Base-by-base conservation (phyloP, 2,113 vertebrate species). In the Sakesphorus luctuosus region DNA sequence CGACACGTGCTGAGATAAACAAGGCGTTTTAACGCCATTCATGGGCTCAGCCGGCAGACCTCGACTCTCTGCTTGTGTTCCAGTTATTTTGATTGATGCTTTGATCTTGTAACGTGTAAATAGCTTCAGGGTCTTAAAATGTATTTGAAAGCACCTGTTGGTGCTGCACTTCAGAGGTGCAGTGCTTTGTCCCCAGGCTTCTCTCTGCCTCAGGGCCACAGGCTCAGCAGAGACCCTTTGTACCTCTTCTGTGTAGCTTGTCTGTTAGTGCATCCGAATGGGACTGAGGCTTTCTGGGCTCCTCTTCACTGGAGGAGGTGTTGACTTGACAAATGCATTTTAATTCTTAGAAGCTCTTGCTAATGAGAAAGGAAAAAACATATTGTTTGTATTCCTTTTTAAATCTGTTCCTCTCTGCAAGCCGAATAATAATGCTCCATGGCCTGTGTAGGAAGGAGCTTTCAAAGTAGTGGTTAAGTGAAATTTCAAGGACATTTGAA, bases 1-100 rank as follows among this genome's bases (percentile, higher is more conserved):
- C 3, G 1, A 33, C 96, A 96, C 76, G 96, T 96, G 96, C 80
- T 43, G 92, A 89, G 88, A 93, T 93, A 96, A 96, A 96, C 94
- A 94, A 90, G 62, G 46, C 58, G 0, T 23, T 95, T 65, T 10
- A 72, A 33, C 83, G 84, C 76, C 92, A 93, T 96, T 97, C 94
- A 96, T 93, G 78, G 88, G 69, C 88, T 92, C 76, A 36, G 80
- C 69, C 0, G 3, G 13, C 59, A 0, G 18, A 47, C 44, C 77
- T 90, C 68, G 38, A 68, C 75, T 56, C 61, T 47, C 9, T 56
- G 72, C 59, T 75, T 0, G 0, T 40, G 40, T 93, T 91, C 21
- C 68, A 5, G 40, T 80, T 63, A n/a, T 20, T 80, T 63, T 84
- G 52, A 77, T 44, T 93, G 84, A 81, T 0, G 3, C 55, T 93